Evolutionary conservation across 2,888 invertebrate species (phyloP).

Genomic region (Plebejus melissa): DNA sequence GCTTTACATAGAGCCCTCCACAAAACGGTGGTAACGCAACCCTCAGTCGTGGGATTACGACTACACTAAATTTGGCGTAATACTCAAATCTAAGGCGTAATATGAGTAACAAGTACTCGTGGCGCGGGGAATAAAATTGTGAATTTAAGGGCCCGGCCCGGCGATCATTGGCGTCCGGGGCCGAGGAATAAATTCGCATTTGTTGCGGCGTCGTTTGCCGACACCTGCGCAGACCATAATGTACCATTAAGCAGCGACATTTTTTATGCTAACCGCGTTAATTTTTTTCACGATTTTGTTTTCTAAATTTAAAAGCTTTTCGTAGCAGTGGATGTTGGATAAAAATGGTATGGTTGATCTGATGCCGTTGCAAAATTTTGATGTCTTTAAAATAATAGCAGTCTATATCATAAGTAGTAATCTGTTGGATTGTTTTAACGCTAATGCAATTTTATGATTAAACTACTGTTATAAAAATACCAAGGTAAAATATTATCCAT

Average conservation of each 20-base stretch:
- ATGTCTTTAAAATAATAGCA: neutral
- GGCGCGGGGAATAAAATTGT: slow-evolving; percentile 71
- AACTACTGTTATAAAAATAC: too few relatives aligned
- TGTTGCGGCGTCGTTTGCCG: slow-evolving; percentile 60
- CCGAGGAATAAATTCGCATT: slow-evolving; percentile 72
- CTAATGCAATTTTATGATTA: too few relatives aligned
- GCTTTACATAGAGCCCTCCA: neutral
- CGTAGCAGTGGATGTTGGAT: neutral
- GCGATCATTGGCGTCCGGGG: slow-evolving; percentile 71
- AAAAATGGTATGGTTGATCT: neutral
- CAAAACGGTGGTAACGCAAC: slow-evolving; percentile 6
- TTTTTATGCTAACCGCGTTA: slow-evolving; percentile 31
- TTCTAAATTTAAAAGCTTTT: slow-evolving; percentile 24
- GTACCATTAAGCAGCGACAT: slow-evolving; percentile 49
- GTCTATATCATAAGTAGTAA: neutral
- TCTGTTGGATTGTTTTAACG: too few relatives aligned
- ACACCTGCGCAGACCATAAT: slow-evolving; percentile 64
- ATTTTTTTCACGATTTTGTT: slow-evolving; percentile 27
- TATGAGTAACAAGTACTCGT: slow-evolving; percentile 56
- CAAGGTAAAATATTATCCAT: neutral
- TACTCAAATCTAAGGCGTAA: slow-evolving; percentile 14
- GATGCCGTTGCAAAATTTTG: neutral
- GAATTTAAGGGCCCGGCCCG: slow-evolving; percentile 73
- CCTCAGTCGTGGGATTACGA: slow-evolving; percentile 37
- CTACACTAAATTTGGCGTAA: slow-evolving; percentile 43